phyloP scores from a whole-genome alignment of 1,140 invertebrate genomes.

The Hyles euphorbiae region DNA sequence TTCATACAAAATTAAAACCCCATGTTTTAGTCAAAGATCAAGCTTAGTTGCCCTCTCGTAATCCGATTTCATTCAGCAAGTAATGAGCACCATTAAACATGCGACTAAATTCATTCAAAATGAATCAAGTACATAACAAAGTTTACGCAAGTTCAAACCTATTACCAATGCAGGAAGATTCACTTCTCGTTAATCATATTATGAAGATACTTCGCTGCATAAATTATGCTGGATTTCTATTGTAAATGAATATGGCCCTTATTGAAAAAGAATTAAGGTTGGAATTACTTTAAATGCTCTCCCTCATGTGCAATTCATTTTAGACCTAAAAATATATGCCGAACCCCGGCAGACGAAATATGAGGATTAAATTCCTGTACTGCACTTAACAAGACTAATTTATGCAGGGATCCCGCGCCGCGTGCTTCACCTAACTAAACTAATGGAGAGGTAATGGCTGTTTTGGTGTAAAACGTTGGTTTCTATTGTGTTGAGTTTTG shows the following conservation, averaged over 20 bases:
- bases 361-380: conserved; percentile 73
- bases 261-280: conserved; percentile 23
- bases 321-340: conserved; percentile 63
- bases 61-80: conserved; percentile 51
- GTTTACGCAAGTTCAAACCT: too few relatives aligned
- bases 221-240: too few relatives aligned
- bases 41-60: conserved; percentile 41
- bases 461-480: conserved; percentile 10
- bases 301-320: conserved; percentile 40
- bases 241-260: neutral
- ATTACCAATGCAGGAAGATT: too few relatives aligned
- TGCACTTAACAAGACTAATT: conserved; percentile 72
- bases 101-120: neutral
- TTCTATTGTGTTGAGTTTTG: neutral
- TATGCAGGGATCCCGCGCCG: conserved; percentile 54
- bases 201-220: too few relatives aligned
- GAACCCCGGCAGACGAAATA: conserved; percentile 68
- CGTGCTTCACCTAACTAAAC: conserved; percentile 59
- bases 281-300: conserved; percentile 26
- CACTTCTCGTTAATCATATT: too few relatives aligned
- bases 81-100: conserved; percentile 54
- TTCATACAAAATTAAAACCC: conserved; percentile 35
- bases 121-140: too few relatives aligned
- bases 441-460: conserved; percentile 67
- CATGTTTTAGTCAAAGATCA: conserved; percentile 38